Conservation (phyloP, 2,888 invertebrate species). For the Ecliptopera silaceata region DNA sequence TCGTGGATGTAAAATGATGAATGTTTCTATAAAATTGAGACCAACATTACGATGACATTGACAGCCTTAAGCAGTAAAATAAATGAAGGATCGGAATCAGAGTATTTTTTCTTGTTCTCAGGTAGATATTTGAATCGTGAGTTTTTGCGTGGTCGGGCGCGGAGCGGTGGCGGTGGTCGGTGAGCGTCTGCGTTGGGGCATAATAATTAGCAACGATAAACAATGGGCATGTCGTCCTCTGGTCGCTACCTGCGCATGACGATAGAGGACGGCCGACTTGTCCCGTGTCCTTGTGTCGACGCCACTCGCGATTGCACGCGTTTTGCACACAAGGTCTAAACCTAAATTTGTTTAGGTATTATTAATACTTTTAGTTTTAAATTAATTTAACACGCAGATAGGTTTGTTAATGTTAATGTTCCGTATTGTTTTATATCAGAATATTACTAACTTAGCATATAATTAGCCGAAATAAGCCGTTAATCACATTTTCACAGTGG, state of each 20-base stretch:
- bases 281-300: constrained; percentile 69
- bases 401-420: neutral
- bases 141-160: constrained; percentile 63
- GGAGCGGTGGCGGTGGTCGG: constrained; percentile 54
- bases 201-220: constrained; percentile 81
- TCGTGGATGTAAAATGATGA: constrained; percentile 38
- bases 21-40: constrained; percentile 30
- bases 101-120: constrained; percentile 49
- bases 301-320: constrained; percentile 47
- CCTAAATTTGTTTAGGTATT: constrained; percentile 12
- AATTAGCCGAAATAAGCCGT: neutral
- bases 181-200: constrained; percentile 74
- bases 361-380: no score
- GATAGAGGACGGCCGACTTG: constrained; percentile 74
- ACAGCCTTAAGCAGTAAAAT: constrained; percentile 18
- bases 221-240: constrained; percentile 79
- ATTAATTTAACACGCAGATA: no score
- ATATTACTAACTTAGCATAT: neutral
- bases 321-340: constrained; percentile 47
- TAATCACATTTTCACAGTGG: neutral
- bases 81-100: constrained; percentile 30
- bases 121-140: constrained; percentile 56
- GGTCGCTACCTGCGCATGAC: constrained; percentile 79
- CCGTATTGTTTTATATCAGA: neutral
- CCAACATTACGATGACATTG: constrained; percentile 30